Evolutionary conservation across 2,888 invertebrate species (phyloP).

Genomic region (Protonemura montana): DNA sequence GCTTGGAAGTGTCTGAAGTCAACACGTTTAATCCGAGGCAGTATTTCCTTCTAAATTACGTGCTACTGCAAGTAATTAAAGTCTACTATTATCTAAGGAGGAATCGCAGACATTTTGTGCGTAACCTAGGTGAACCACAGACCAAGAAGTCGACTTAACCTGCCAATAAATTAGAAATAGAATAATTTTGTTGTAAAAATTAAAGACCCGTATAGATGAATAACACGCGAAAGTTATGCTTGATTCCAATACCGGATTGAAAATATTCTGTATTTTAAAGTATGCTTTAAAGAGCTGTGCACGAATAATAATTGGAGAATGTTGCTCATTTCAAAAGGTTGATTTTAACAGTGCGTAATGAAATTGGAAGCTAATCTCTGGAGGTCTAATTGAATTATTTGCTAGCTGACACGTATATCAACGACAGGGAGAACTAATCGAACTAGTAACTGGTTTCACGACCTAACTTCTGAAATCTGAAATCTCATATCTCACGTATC

Average conservation of each 20-base stretch:
- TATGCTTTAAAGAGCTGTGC: not conserved
- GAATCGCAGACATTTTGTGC: not conserved
- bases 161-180: not conserved
- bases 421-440: slow-evolving; percentile 54
- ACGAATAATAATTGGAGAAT: slow-evolving; percentile 51
- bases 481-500: too few relatives aligned
- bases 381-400: slow-evolving; percentile 62
- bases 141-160: not conserved
- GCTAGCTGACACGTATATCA: slow-evolving; percentile 46
- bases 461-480: slow-evolving; percentile 9
- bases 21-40: too few relatives aligned
- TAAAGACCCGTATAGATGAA: not conserved
- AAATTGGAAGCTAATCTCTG: slow-evolving; percentile 63
- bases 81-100: not conserved
- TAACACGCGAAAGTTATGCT: not conserved
- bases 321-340: slow-evolving; percentile 61
- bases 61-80: too few relatives aligned
- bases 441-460: slow-evolving; percentile 42
- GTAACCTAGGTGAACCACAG: not conserved
- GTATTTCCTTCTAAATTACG: not conserved
- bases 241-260: not conserved
- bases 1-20: not conserved
- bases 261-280: not conserved
- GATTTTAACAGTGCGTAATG: slow-evolving; percentile 62
- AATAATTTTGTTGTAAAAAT: not conserved